These are phyloP conservation scores for Eledone cirrhosa DNA, from an alignment of 2,888 invertebrate species.

Conservation along the genomic window DNA sequence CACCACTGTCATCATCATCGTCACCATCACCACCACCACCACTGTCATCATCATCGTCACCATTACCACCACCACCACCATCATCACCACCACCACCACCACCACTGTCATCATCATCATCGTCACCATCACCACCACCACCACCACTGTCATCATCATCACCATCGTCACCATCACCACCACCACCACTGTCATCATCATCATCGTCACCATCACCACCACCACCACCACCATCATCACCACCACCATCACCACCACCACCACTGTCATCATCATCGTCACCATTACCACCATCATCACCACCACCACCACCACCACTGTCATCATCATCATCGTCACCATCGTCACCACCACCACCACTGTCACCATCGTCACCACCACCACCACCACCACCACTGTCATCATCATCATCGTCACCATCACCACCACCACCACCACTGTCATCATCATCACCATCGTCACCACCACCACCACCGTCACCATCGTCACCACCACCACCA, in stretches of 20 bases:
- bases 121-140: conserved; percentile 14
- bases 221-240: too few species aligned
- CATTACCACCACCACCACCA: conserved; percentile 28
- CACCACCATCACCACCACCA: conserved; percentile 12
- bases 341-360: conserved; percentile 28
- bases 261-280: conserved; percentile 6
- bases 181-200: conserved; percentile 27
- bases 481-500: conserved; percentile 18
- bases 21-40: conserved; percentile 3
- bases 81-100: conserved; percentile 26
- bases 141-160: neutral
- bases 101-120: conserved; percentile 30
- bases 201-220: conserved; percentile 25
- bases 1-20: too few species aligned
- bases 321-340: too few species aligned
- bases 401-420: neutral
- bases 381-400: neutral
- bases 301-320: conserved; percentile 28
- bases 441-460: conserved; percentile 26
- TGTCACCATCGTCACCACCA: too few species aligned
- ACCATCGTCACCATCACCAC: conserved; percentile 14
- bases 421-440: conserved; percentile 27
- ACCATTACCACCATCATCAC: conserved; percentile 14
- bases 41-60: neutral
- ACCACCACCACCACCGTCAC: conserved; percentile 28